phyloP scores from a whole-genome alignment of 2,797 vertebrate species.

The Loris lydekkerianus region DNA sequence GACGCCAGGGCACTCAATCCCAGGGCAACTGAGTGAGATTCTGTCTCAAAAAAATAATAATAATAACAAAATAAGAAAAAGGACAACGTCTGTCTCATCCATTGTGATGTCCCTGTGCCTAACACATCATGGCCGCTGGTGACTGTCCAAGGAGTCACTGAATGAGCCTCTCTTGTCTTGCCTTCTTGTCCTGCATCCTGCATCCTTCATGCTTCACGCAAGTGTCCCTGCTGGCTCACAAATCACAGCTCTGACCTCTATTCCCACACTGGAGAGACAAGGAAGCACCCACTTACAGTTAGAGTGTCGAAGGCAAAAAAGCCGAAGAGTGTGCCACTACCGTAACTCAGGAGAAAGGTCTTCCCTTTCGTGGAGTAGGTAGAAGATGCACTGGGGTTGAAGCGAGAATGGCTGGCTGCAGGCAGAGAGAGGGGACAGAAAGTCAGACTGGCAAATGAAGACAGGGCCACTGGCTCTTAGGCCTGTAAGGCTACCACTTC shows the following conservation, averaged over 20 bases:
- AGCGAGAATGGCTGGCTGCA: conserved; percentile 87
- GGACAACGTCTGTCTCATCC: neutral
- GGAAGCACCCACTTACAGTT: conserved; percentile 82
- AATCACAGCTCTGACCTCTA: neutral
- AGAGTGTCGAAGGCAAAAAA: conserved; percentile 90
- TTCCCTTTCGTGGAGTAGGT: conserved; percentile 83
- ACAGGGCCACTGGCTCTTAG: neutral
- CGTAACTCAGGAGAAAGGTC: conserved; percentile 88
- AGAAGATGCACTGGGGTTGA: conserved; percentile 88
- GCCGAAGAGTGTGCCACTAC: conserved; percentile 88
- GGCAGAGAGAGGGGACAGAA: rapidly evolving
- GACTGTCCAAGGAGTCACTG: neutral
- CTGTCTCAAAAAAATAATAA: too few species aligned
- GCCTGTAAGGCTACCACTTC: neutral
- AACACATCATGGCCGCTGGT: neutral
- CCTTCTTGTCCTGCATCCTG: neutral
- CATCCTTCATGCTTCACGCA: neutral
- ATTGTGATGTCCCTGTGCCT: neutral
- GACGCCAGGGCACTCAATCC: too few species aligned
- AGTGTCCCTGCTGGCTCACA: neutral
- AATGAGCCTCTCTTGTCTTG: neutral
- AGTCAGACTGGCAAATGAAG: neutral
- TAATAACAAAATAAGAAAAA: neutral
- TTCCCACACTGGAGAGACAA: rapidly evolving
- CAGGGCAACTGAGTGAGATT: too few species aligned